phyloP scores from a whole-genome alignment of 2,113 vertebrate species.

The Ondatra zibethicus region DNA sequence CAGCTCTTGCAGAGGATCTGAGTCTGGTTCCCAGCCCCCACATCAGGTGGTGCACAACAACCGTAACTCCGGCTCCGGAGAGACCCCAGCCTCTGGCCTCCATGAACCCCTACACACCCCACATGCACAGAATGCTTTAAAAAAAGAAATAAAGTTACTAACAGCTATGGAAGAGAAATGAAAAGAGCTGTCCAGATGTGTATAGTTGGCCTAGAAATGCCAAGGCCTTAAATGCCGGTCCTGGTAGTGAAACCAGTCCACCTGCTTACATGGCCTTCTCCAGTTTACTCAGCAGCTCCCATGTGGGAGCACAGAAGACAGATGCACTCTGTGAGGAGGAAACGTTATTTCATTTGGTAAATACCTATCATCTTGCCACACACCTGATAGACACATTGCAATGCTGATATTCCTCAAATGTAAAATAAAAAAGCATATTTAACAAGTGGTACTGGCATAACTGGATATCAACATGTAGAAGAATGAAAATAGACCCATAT shows the following conservation, averaged over 20 bases:
- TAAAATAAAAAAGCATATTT: too few species aligned
- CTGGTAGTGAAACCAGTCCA: not conserved
- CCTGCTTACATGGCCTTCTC: not conserved
- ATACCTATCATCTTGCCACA: not conserved
- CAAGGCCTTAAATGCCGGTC: not conserved
- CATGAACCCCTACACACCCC: not conserved
- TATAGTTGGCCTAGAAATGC: not conserved
- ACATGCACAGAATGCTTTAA: not conserved
- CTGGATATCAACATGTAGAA: too few species aligned
- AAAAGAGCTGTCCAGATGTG: not conserved
- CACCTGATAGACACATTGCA: not conserved
- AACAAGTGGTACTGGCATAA: too few species aligned
- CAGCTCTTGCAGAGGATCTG: not conserved
- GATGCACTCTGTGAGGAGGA: not conserved
- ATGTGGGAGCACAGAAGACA: not conserved
- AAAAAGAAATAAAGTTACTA: not conserved
- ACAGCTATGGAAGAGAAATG: not conserved
- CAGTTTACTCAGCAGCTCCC: not conserved
- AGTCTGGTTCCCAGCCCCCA: too few species aligned
- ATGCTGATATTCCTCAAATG: not conserved
- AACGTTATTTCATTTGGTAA: not conserved
- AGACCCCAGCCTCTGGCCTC: not conserved
- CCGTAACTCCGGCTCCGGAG: not conserved
- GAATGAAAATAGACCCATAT: too few species aligned
- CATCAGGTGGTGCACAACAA: not conserved